These are phyloP conservation scores for Liopterus haemorrhoidalis DNA, from an alignment of 2,888 invertebrate species.

Conservation along the genomic window DNA sequence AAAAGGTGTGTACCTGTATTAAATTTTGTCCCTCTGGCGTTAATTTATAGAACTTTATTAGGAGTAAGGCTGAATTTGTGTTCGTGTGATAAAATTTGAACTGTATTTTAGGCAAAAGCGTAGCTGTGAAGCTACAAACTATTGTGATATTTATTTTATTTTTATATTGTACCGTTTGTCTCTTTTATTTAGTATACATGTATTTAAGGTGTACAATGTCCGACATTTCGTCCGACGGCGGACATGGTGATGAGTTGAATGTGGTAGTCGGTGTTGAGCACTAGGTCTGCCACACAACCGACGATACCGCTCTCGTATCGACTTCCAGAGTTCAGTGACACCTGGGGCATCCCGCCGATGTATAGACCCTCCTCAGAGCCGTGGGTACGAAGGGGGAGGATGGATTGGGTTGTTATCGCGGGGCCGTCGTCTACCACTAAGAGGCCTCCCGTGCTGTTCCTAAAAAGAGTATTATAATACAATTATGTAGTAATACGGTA, in stretches of 20 bases:
- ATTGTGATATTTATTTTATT: too few species aligned
- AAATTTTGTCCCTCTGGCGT: too few species aligned
- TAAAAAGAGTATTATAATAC: constrained; percentile 44
- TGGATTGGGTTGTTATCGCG: constrained; percentile 72
- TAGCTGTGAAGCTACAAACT: too few species aligned
- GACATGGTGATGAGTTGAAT: constrained; percentile 49
- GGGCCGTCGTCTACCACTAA: constrained; percentile 85
- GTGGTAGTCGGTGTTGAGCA: constrained; percentile 55
- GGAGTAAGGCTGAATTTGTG: too few species aligned
- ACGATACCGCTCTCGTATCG: constrained; percentile 52
- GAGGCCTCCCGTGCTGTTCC: constrained; percentile 79
- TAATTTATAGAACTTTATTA: too few species aligned
- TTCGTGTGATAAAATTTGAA: too few species aligned
- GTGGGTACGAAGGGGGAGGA: constrained; percentile 79
- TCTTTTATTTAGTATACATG: neutral
- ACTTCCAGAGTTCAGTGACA: constrained; percentile 40
- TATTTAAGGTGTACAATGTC: constrained; percentile 40
- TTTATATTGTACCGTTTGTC: neutral
- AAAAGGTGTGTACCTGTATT: too few species aligned
- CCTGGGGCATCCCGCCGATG: constrained; percentile 58
- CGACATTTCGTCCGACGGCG: constrained; percentile 47
- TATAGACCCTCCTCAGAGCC: constrained; percentile 84
- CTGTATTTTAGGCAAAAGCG: too few species aligned
- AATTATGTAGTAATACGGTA: constrained; percentile 8
- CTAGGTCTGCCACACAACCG: constrained; percentile 59